Percentiles rank a stretch among this genome's conserved stretches.
Evolutionary conservation across 2,888 invertebrate species (phyloP).

Genomic region (Blastobasis adustella): DNA sequence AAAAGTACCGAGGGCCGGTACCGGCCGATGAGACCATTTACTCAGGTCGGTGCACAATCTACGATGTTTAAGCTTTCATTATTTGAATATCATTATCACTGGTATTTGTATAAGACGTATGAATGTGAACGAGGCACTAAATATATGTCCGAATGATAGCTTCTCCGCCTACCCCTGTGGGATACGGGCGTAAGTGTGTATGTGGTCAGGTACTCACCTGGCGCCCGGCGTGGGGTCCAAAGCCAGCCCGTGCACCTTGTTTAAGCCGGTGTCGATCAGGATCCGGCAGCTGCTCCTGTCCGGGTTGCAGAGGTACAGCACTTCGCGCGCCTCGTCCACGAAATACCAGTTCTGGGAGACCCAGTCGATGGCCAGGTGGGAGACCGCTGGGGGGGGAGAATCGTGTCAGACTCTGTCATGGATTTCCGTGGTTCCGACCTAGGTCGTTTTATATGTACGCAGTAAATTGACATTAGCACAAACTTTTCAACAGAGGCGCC

Average conservation of each 20-base stretch:
- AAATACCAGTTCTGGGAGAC: constrained; percentile 91
- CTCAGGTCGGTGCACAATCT: too few relatives aligned
- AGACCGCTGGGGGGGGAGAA: constrained; percentile 74
- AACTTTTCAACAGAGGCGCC: too few relatives aligned
- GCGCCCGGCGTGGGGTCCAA: constrained; percentile 80
- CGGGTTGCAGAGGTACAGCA: constrained; percentile 81
- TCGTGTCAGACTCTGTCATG: neutral
- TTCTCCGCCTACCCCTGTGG: too few relatives aligned
- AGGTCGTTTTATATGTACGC: too few relatives aligned
- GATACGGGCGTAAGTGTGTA: too few relatives aligned
- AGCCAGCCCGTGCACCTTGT: constrained; percentile 83
- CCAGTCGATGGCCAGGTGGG: constrained; percentile 89
- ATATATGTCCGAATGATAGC: too few relatives aligned
- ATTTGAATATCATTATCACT: too few relatives aligned
- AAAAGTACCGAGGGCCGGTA: neutral
- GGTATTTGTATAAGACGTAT: too few relatives aligned
- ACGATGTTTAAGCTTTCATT: too few relatives aligned
- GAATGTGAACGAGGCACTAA: too few relatives aligned
- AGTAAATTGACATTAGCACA: too few relatives aligned
- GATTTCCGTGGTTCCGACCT: neutral
- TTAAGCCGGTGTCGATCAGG: constrained; percentile 79
- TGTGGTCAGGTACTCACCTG: constrained; percentile 22
- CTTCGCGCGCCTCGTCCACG: constrained; percentile 79
- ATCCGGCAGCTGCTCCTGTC: constrained; percentile 79
- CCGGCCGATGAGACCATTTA: too few relatives aligned